Conservation (phyloP, 1,140 invertebrate genomes). For the Diuraphis noxia region DNA sequence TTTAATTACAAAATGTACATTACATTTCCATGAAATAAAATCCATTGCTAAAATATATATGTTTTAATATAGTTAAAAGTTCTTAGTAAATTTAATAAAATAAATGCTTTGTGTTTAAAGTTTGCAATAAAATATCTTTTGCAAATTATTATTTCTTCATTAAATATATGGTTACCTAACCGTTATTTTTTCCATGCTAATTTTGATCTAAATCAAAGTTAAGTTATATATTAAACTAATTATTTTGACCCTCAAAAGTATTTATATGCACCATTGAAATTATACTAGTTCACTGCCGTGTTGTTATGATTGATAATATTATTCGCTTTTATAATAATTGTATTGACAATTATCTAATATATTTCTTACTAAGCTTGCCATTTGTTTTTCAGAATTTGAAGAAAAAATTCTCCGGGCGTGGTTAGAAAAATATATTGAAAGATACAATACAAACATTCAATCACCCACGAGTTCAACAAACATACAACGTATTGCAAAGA, state of each 20-base stretch:
- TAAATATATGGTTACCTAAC: too few relatives aligned
- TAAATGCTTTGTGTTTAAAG: too few relatives aligned
- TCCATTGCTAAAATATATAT: too few relatives aligned
- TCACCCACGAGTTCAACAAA: not conserved
- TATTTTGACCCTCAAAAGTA: not conserved
- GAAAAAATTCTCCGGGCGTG: not conserved
- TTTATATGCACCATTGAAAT: not conserved
- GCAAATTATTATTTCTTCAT: not conserved
- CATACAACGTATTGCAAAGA: constrained; percentile 30
- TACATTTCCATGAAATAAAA: too few relatives aligned
- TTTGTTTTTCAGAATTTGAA: constrained; percentile 28
- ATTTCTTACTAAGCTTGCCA: not conserved
- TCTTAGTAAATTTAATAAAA: too few relatives aligned
- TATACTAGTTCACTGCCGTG: not conserved
- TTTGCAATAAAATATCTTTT: too few relatives aligned
- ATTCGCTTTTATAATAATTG: not conserved
- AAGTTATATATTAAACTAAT: not conserved
- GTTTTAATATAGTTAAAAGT: too few relatives aligned
- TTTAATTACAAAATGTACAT: not conserved
- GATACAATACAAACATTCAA: not conserved
- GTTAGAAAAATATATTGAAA: not conserved
- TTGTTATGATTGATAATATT: not conserved
- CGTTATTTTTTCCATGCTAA: not conserved
- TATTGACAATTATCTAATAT: not conserved
- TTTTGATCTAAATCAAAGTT: not conserved